A percentile compares a stretch with the other conserved stretches of the same genome.
These are phyloP conservation scores for Papilio protenor DNA, from an alignment of 2,888 invertebrate species.

Conservation along the genomic window DNA sequence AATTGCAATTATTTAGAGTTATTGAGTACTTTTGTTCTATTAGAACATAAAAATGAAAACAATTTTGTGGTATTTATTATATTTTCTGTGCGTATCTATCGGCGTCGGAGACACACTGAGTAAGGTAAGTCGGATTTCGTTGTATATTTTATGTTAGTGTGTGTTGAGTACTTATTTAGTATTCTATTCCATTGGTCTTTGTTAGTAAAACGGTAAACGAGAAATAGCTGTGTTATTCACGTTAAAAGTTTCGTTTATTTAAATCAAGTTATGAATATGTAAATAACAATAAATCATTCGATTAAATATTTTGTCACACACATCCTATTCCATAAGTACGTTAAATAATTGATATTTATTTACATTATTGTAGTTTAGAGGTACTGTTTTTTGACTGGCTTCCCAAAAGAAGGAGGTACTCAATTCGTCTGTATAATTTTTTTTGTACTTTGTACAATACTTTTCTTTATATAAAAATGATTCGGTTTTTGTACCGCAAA, in stretches of 20 bases:
- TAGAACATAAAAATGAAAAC: conserved; percentile 46
- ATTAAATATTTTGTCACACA: conserved; percentile 25
- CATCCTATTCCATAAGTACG: background rate
- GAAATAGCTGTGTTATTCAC: conserved; percentile 4
- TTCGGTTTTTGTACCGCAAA: background rate
- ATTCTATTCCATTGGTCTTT: conserved; percentile 4
- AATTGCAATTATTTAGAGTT: background rate
- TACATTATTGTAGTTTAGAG: background rate
- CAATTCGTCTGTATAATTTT: too few species aligned
- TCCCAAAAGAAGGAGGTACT: too few species aligned
- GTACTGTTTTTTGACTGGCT: too few species aligned
- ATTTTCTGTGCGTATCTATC: conserved; percentile 59
- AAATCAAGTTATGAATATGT: conserved; percentile 18
- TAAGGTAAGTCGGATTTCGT: conserved; percentile 60
- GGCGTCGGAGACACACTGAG: conserved; percentile 55
- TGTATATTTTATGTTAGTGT: conserved; percentile 8
- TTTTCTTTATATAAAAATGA: too few species aligned
- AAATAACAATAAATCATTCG: background rate
- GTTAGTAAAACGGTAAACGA: conserved; percentile 28
- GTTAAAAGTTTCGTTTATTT: conserved; percentile 24
- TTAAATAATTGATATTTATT: background rate
- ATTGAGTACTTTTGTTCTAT: background rate
- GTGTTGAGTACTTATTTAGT: conserved; percentile 21
- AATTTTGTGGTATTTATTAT: conserved; percentile 63
- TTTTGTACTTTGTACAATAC: background rate